Evolutionary conservation across 2,888 invertebrate genomes (phyloP), one percentile per base, ranked within the genome.

Genomic region (Falcaria lacertinaria): DNA sequence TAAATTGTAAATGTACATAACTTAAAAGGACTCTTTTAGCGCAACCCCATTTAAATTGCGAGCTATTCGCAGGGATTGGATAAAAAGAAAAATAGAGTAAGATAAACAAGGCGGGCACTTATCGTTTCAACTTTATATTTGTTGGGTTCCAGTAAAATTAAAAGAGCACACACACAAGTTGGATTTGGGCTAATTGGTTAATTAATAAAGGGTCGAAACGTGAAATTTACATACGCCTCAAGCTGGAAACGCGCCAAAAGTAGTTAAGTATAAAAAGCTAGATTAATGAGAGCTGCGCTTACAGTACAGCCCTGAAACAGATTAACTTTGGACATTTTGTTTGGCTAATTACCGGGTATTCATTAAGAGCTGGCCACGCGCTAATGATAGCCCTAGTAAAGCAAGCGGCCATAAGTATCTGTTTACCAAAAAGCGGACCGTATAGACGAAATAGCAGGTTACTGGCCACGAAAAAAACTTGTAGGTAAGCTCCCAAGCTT

Each of bases 151-250:
- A 57, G 62, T 59, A 60, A 79, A 82, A 83, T 85, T 79, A 82
- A 82, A 85, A 81, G 72, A 74, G 76, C 65, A 70, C 74, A 70
- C 70, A 74, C 70, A 74, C 65, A 71, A 66, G 64, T 66, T 63
- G 75, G 78, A 77, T 85, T 79, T 69, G 64, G 74, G 67, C 72
- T 85, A 87, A 88, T 87, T 87, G 84, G 75, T 81, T 87, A 87
- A 88, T 87, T 85, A 87, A 86, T 86, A 85, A 84, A 77, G 63
- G 60, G 59, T 62, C 54, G 64, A 60, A 61, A 61, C 61, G 65
- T 70, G 74, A 72, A 71, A 72, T 78, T 78, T 77, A 78, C 75
- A 82, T 70, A 74, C 64, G 53, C 66, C 67, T 68, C 69, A 74
- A 69, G 69, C 68, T 83, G 83, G 85, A 78, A 64, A 54, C 50